Evolutionary conservation across 1,140 invertebrate genomes (phyloP), one percentile per base, ranked within the genome.

Genomic region (Orchestia grillus): DNA sequence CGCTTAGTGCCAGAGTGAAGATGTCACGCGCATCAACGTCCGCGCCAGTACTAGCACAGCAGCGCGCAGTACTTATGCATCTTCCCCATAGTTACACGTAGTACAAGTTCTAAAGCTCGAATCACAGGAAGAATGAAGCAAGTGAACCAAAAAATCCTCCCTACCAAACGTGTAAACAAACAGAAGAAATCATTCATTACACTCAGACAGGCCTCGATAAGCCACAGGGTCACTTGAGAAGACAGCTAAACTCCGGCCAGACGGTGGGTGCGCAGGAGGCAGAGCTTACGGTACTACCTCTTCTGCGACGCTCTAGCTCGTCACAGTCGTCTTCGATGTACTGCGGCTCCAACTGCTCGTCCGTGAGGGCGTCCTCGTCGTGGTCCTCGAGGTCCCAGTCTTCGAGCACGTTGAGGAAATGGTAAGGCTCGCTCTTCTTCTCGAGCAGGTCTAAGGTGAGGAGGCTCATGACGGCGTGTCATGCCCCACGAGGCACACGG

Each of bases 381-480:
- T 94, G 92, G 44, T 94, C 92, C 44, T 94, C 92, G 4, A 94
- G 44, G 8, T 94, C 92, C 92, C 92, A 94, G 44, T 94, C 92
- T 94, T 94, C 92, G 3, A 45, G 43, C 16, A 45, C 92, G 40
- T 94, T 94, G 40, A 94, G 92, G 44, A 45, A 94, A 47, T 45
- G 92, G 92, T 94, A 94, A 94, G 92, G 92, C 44, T 94, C 92
- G 40, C 43, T n/a, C 44, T 94, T 94, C 92, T 45, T 94, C 40
- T 94, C 92, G 23, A 94, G 92, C 44, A 94, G 44, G 44, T 94
- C 92, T 47, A 94, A 94, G 36, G 92, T 94, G 43, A 94, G 92
- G 92, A 94, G 92, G 36, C 92, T 94, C 92, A 94, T 94, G 92
- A 44, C 92, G 19, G 44, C 43, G 44, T 43, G n/a, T 36, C 36